Evolutionary conservation across 1,140 invertebrate species (phyloP), one percentile per base, ranked within the genome.

Genomic region (Anoplolepis gracilipes): DNA sequence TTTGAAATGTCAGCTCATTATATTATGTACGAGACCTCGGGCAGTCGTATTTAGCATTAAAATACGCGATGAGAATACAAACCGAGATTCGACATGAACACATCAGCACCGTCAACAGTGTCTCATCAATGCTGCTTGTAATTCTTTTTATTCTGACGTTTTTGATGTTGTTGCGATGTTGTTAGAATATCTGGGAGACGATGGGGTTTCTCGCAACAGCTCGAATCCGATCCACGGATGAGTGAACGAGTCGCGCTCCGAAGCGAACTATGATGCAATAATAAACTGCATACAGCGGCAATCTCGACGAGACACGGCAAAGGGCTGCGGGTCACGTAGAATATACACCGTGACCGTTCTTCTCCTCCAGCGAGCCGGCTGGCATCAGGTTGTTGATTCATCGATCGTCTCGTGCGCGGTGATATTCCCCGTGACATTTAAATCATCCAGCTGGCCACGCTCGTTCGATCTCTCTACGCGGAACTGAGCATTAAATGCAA

Each of bases 361-460:
- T 57, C 78, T 59, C 53, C 67, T 72, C 65, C 36, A 46, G 19
- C 46, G 67, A 59, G 53, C 36, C 25, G 64, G 62, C 39, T 72
- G 78, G 76, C 78, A 46, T 72, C 65, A 49, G 49, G 33, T 59
- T 69, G 77, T 79, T 59, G 78, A 82, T 82, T 82, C 78, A 82
- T 72, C 67, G 78, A 82, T 82, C 78, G 53, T 42, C 65, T 30
- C 65, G 10, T 7, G 46, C 46, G 25, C 53, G 61, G 42, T 59
- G 64, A 72, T 72, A 59, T 82, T 82, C 67, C 36, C 8, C 53
- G 78, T 82, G 78, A 82, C 78, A 82, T 82, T 82, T 82, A 55
- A 55, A 59, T 49, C 25, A 57, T 28, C 65, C 67, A 25, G 36
- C 13, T 65, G 28, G 36, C 19, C 25, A 13, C 65, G 53, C 36